Conservation (phyloP, 1,140 invertebrate genomes). For the Calliopsis andreniformis region DNA sequence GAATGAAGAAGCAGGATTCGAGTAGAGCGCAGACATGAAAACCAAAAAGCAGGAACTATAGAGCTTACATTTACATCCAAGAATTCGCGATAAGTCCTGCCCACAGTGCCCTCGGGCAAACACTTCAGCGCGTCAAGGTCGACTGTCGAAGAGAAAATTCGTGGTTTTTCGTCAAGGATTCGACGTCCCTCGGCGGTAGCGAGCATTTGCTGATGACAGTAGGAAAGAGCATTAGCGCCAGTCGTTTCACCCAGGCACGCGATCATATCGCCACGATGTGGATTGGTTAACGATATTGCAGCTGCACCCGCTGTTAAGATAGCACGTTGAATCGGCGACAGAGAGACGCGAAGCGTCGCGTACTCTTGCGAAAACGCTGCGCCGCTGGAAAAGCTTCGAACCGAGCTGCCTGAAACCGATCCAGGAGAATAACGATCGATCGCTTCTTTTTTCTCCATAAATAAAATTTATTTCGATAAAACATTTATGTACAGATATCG, state of each 20-base stretch:
- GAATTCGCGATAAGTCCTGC: slow-evolving; percentile 92
- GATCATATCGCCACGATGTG: slow-evolving; percentile 93
- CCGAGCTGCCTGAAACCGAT: slow-evolving; percentile 67
- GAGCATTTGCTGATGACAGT: slow-evolving; percentile 87
- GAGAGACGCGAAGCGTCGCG: slow-evolving; percentile 86
- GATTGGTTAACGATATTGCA: slow-evolving; percentile 87
- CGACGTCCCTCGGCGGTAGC: slow-evolving; percentile 85
- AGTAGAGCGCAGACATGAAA: no score
- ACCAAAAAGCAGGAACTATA: slow-evolving; percentile 1
- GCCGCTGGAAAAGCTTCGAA: slow-evolving; percentile 57
- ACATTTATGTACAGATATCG: slow-evolving; percentile 51
- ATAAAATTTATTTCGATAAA: slow-evolving; percentile 69
- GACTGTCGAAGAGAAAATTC: slow-evolving; percentile 92
- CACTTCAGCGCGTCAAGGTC: slow-evolving; percentile 87
- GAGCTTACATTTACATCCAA: slow-evolving; percentile 87
- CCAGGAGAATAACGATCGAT: slow-evolving; percentile 57
- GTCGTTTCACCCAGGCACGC: slow-evolving; percentile 96
- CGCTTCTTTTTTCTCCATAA: slow-evolving; percentile 47
- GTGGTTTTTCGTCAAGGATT: slow-evolving; percentile 90
- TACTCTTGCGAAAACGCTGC: slow-evolving; percentile 80
- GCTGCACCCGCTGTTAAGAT: slow-evolving; percentile 91
- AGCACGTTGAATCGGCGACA: slow-evolving; percentile 87
- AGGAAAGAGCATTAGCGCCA: slow-evolving; percentile 86
- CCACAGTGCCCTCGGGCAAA: slow-evolving; percentile 91
- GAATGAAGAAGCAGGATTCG: no score